Evolutionary conservation across 2,797 vertebrate species (phyloP).

Genomic region (Ataeniobius toweri): DNA sequence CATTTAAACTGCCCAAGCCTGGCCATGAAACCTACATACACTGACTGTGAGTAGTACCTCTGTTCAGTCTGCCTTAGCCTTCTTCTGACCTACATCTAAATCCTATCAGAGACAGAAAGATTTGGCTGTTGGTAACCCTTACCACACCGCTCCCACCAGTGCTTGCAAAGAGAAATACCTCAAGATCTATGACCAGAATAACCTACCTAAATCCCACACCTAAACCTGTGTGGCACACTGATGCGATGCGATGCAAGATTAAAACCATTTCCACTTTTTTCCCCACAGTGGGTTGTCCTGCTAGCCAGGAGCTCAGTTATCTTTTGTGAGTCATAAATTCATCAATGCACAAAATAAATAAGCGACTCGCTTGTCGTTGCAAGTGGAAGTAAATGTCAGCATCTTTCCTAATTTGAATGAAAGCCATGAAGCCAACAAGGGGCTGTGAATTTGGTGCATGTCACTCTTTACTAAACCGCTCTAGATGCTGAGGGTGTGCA

Average conservation of each 20-base stretch:
- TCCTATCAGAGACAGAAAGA: slow-evolving; percentile 54
- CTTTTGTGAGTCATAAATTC: slow-evolving; percentile 12
- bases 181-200: slow-evolving; percentile 52
- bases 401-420: neutral
- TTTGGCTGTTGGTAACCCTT: slow-evolving; percentile 41
- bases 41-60: slow-evolving; percentile 24
- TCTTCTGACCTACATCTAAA: slow-evolving; percentile 64
- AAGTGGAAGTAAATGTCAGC: neutral
- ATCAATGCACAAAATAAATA: slow-evolving; percentile 15
- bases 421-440: neutral
- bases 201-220: slow-evolving; percentile 47
- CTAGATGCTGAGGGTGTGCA: slow-evolving; percentile 49
- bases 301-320: slow-evolving; percentile 8
- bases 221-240: slow-evolving; percentile 34
- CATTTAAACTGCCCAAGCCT: slow-evolving; percentile 11
- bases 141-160: slow-evolving; percentile 47
- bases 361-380: slow-evolving; percentile 1
- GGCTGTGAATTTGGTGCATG: slow-evolving; percentile 23
- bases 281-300: neutral
- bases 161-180: slow-evolving; percentile 59
- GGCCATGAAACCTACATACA: slow-evolving; percentile 16
- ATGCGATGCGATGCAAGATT: slow-evolving; percentile 15
- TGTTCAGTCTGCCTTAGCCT: slow-evolving; percentile 50
- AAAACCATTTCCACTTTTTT: slow-evolving; percentile 22
- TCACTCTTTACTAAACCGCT: slow-evolving; percentile 51